Base-by-base conservation (phyloP, 2,888 invertebrate species). In the Eupithecia subfuscata region DNA sequence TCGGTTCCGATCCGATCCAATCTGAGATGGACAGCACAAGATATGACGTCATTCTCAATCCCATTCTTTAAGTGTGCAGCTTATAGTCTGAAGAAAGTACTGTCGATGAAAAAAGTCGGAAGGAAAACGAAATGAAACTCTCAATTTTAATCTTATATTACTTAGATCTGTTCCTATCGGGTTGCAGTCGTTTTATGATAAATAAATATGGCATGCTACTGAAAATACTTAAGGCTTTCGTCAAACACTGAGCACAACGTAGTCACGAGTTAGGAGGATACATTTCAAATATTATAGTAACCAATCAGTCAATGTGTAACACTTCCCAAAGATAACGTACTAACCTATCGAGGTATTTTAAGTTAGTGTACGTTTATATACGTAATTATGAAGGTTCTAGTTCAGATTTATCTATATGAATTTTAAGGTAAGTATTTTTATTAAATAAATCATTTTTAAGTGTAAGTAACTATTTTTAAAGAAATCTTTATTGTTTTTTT, bases 351-450 rank as follows among this genome's bases (percentile, higher is more conserved):
- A 25, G 25, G 60, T 60, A 25, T 12, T 60, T 60, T 60, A 60
- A 14, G 56, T 22, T 22, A 56, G 60, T 25, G 60, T 25, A 60
- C 14, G 60, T 60, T 60, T 60, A 25, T 60, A 25, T 25, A 60
- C 22, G 14, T 60, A 60, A 22, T 56, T 56, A 52, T n/a, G n/a
- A n/a, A 56, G 22, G 60, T 25, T 60, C 14, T 25, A 25, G n/a
- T 25, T 60, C 25, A 60, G 60, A 60, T 56, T 56, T 25, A 60
- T 60, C 25, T 60, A 25, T 60, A 12, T 60, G 60, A 60, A 60
- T 60, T 14, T 60, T 25, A 60, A 25, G 12, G 6, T 60, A 25
- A 25, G 14, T 60, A 25, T 60, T 6, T 60, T 60, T 60, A 14
- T 12, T 14, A 25, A 60, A 5, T 60, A 60, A 60, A 22, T 25